Evolutionary conservation across 1,140 invertebrate species (phyloP), one percentile per base, ranked within the genome.

Genomic region (Wiebesia pumilae): DNA sequence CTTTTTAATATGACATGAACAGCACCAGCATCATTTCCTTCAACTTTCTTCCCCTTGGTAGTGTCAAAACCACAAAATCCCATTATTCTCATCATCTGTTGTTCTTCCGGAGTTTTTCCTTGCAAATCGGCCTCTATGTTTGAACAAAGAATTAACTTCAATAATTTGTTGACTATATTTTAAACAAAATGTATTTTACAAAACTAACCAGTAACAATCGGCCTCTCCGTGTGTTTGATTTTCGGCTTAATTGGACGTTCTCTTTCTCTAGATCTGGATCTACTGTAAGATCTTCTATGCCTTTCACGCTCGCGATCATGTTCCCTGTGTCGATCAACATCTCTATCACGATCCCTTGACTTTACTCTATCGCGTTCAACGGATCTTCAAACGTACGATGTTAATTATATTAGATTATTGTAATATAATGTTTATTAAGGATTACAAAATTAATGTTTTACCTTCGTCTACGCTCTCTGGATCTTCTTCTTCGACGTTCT

Each of bases 61-160:
- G 97, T 96, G 91, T 99, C 97, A 94, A 99, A 99, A 77, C 95
- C 96, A 93, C 97, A 97, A 93, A 99, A 99, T 58, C 99, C 99
- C 98, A 99, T 99, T 77, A 98, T 93, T 92, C 97, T 98, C 94
- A 98, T 97, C 98, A 99, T 99, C 91, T 98, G 97, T 89, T 98
- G 96, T 94, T 99, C 98, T 90, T 99, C 98, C 21, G 97, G 96
- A 38, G 95, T 96, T 93, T 97, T 97, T 4, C 97, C 97, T 93
- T 96, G 96, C 69, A 97, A 94, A 93, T 97, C 97, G 24, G 96
- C 96, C 14, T 97, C 96, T 92, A 89, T 54, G 47, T 21, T 4
- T 67, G 73, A 27, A 43, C 40, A 89, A 89, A 90, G 88, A 84
- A 73, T 43, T 84, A 30, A 10, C 38, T 58, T 54, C 10, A 62